These are phyloP conservation scores for Battus philenor DNA, from an alignment of 1,140 invertebrate genomes.

Conservation along the genomic window DNA sequence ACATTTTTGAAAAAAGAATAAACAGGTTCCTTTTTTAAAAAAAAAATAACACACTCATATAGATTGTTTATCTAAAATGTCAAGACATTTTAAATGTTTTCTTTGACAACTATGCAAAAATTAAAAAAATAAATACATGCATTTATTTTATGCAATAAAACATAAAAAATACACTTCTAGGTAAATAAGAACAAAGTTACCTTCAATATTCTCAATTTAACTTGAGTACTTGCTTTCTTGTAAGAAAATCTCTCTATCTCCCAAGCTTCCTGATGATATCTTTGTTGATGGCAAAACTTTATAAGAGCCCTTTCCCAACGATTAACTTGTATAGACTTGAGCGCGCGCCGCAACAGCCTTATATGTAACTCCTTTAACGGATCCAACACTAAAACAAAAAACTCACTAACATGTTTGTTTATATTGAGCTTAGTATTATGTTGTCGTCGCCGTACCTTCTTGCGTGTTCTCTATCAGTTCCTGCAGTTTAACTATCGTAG, in stretches of 20 bases:
- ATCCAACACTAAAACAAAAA: slow-evolving; percentile 83
- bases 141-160: no score
- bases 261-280: slow-evolving; percentile 92
- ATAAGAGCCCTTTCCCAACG: slow-evolving; percentile 93
- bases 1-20: no score
- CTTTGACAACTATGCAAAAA: no score
- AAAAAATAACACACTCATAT: no score
- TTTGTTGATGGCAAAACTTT: slow-evolving; percentile 94
- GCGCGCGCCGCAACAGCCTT: slow-evolving; percentile 90
- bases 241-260: slow-evolving; percentile 97
- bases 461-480: slow-evolving; percentile 91
- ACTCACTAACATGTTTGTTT: slow-evolving; percentile 59
- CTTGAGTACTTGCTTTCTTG: slow-evolving; percentile 90
- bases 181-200: no score
- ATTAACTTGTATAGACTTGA: slow-evolving; percentile 89
- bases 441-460: slow-evolving; percentile 81
- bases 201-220: slow-evolving; percentile 94
- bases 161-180: no score
- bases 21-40: no score
- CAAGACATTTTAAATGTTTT: no score
- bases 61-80: no score
- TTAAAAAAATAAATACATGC: no score
- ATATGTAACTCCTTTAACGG: slow-evolving; percentile 90
- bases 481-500: slow-evolving; percentile 88
- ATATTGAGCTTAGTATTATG: slow-evolving; percentile 52